Conservation (phyloP, 2,888 invertebrate genomes). For the Palloptera scutellata region DNA sequence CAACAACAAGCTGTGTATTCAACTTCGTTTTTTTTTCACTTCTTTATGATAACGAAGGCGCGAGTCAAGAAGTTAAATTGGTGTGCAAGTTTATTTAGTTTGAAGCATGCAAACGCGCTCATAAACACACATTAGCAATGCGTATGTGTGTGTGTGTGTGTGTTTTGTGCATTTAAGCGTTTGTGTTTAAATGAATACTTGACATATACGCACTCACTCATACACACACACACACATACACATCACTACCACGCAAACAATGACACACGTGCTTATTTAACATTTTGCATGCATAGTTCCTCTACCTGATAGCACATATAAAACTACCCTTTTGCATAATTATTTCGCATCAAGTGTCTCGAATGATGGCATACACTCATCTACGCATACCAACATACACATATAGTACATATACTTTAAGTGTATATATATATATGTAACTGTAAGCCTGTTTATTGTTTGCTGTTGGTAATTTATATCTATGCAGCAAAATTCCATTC, state of each 20-base stretch:
- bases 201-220: not conserved
- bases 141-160: not conserved
- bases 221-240: not conserved
- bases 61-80: slow-evolving; percentile 52
- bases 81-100: slow-evolving; percentile 3
- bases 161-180: not conserved
- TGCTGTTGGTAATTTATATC: slow-evolving; percentile 7
- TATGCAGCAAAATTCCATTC: not conserved
- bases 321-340: too few relatives aligned
- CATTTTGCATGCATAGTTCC: too few relatives aligned
- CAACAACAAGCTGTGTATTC: slow-evolving; percentile 18
- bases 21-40: slow-evolving; percentile 44
- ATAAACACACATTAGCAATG: not conserved
- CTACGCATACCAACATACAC: too few relatives aligned
- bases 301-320: too few relatives aligned
- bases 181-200: not conserved
- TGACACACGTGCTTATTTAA: too few relatives aligned
- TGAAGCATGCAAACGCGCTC: too few relatives aligned
- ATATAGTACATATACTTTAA: too few relatives aligned
- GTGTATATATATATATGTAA: too few relatives aligned
- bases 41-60: slow-evolving; percentile 48
- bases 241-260: not conserved
- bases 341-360: too few relatives aligned
- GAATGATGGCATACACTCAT: too few relatives aligned
- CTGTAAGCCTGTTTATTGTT: not conserved